These are phyloP conservation scores for Passer domesticus DNA, from an alignment of 2,113 vertebrate species.

Conservation along the genomic window DNA sequence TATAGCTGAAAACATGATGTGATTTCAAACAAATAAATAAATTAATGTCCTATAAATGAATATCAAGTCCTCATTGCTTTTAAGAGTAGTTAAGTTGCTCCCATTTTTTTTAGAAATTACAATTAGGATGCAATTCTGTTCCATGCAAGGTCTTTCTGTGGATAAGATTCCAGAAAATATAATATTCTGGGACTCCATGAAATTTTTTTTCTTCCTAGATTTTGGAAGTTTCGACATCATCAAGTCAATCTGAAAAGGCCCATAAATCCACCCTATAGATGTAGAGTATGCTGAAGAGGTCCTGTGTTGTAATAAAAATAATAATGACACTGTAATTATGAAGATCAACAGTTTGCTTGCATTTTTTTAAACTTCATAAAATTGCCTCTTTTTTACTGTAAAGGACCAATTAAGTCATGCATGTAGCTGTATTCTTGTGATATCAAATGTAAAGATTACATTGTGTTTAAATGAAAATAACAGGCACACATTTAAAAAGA, in stretches of 20 bases:
- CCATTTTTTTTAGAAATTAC: not conserved
- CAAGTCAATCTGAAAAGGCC: not conserved
- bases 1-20: not conserved
- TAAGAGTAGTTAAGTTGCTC: not conserved
- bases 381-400: conserved; percentile 45
- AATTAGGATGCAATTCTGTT: not conserved
- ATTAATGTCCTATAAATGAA: not conserved
- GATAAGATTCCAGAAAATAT: not conserved
- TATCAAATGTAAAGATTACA: conserved; percentile 49
- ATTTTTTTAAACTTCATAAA: conserved; percentile 43
- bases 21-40: conserved; percentile 5
- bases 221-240: not conserved
- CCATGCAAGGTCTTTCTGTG: not conserved
- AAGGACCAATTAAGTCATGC: conserved; percentile 69
- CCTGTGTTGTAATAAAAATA: conserved; percentile 9
- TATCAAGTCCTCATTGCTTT: not conserved
- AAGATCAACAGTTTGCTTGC: conserved; percentile 24
- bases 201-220: not conserved
- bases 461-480: conserved; percentile 67
- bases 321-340: conserved; percentile 9
- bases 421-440: conserved; percentile 66
- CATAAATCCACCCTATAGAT: not conserved
- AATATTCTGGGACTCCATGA: not conserved
- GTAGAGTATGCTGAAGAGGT: not conserved
- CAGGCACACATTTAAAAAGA: conserved; percentile 54